Percentiles rank a stretch among this genome's conserved stretches.
phyloP scores from a whole-genome alignment of 2,888 invertebrate genomes.

The Rutpela maculata region DNA sequence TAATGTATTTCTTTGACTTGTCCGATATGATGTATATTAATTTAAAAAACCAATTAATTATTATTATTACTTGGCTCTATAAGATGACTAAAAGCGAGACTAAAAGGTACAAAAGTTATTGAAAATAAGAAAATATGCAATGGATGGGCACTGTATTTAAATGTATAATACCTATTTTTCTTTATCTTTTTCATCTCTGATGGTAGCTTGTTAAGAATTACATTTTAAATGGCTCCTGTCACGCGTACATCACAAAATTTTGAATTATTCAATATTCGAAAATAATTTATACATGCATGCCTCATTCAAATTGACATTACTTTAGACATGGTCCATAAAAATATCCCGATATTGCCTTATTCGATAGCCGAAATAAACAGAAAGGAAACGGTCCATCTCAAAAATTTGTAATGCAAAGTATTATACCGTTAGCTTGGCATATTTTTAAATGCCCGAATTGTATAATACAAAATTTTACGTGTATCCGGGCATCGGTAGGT shows the following conservation, averaged over 20 bases:
- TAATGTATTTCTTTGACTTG: no score
- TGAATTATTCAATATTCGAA: constrained; percentile 33
- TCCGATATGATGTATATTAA: no score
- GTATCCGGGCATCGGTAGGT: constrained; percentile 26
- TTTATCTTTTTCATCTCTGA: not conserved
- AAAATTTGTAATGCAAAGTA: constrained; percentile 53
- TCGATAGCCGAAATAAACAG: constrained; percentile 42
- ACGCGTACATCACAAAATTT: constrained; percentile 20
- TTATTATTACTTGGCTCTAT: no score
- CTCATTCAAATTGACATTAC: constrained; percentile 34
- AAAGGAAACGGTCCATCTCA: constrained; percentile 30
- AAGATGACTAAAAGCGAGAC: no score
- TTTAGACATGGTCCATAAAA: constrained; percentile 24
- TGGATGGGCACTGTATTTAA: no score
- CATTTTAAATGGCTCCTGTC: constrained; percentile 15
- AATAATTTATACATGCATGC: constrained; percentile 33
- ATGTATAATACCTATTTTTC: no score
- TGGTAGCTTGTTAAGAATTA: constrained; percentile 1
- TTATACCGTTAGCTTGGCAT: constrained; percentile 50
- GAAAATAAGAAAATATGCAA: no score
- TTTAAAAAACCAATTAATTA: no score
- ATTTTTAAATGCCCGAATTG: constrained; percentile 45
- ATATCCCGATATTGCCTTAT: constrained; percentile 31
- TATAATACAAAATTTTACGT: constrained; percentile 33
- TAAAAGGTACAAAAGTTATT: no score